A percentile compares a stretch with the other conserved stretches of the same genome.
These are phyloP conservation scores for Setophaga coronata DNA, from an alignment of 2,113 vertebrate species.

Conservation along the genomic window DNA sequence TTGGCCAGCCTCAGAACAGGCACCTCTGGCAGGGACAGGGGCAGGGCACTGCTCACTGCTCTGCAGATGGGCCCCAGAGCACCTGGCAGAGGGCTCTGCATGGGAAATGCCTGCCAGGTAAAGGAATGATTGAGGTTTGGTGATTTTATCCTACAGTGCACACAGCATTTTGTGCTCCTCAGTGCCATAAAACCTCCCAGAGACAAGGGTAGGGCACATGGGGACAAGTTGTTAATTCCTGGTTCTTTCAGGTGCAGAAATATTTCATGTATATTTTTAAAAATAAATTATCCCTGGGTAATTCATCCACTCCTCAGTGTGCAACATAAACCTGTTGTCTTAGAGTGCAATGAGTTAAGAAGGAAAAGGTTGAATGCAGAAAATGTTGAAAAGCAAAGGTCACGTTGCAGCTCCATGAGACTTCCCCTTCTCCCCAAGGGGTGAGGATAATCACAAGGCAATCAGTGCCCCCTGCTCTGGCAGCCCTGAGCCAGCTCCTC, in stretches of 20 bases:
- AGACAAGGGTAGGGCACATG: not conserved
- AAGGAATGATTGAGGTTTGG: not conserved
- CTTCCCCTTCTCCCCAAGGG: not conserved
- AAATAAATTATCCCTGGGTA: not conserved
- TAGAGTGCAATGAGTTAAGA: not conserved
- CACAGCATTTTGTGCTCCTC: not conserved
- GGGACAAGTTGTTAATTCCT: not conserved
- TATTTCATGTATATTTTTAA: not conserved
- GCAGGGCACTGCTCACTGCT: not conserved
- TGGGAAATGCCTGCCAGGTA: not conserved
- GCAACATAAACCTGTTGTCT: not conserved
- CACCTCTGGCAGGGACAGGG: not conserved
- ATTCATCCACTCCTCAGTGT: accelerated
- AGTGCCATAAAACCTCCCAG: not conserved
- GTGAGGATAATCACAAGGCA: not conserved
- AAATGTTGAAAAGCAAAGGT: not conserved
- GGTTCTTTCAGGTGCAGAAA: not conserved
- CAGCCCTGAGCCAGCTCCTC: not conserved
- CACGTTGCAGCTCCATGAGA: not conserved
- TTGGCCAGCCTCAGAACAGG: not conserved
- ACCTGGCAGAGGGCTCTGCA: not conserved
- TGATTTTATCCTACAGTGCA: not conserved
- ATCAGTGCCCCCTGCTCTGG: not conserved
- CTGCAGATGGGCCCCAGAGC: not conserved
- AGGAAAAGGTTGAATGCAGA: not conserved